A percentile compares a stretch with the other conserved stretches of the same genome.
Evolutionary conservation across 2,888 invertebrate genomes (phyloP).

Genomic region (Luffia ferchaultella): DNA sequence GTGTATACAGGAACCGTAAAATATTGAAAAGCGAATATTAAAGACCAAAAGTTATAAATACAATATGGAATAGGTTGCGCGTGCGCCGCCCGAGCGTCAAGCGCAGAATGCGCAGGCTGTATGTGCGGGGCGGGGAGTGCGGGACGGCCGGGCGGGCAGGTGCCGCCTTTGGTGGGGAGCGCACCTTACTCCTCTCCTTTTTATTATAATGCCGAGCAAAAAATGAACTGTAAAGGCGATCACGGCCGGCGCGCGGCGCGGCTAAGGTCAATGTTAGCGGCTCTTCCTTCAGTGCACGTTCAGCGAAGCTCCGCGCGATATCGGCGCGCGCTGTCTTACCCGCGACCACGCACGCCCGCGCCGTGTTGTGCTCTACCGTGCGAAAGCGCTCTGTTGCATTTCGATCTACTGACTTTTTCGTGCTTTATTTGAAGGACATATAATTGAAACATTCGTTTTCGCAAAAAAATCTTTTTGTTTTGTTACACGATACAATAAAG

Average conservation of each 20-base stretch:
- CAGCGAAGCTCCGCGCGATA: slow-evolving; percentile 33
- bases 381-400: slow-evolving; percentile 24
- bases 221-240: slow-evolving; percentile 68
- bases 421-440: too few relatives aligned
- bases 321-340: slow-evolving; percentile 28
- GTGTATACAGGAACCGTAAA: too few relatives aligned
- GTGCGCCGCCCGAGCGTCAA: slow-evolving; percentile 18
- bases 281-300: slow-evolving; percentile 63
- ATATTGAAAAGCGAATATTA: too few relatives aligned
- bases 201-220: slow-evolving; percentile 53
- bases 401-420: too few relatives aligned
- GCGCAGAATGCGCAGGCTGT: slow-evolving; percentile 16
- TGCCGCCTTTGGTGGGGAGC: slow-evolving; percentile 61
- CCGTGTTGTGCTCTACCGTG: slow-evolving; percentile 31
- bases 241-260: slow-evolving; percentile 44
- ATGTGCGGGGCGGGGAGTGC: slow-evolving; percentile 13
- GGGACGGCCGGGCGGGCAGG: slow-evolving; percentile 62
- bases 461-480: too few relatives aligned
- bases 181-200: slow-evolving; percentile 67
- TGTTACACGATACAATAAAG: too few relatives aligned
- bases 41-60: too few relatives aligned
- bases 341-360: slow-evolving; percentile 51
- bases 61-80: slow-evolving; percentile 24
- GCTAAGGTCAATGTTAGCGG: slow-evolving; percentile 66
- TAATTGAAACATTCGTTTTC: too few relatives aligned